phyloP scores from a whole-genome alignment of 2,888 invertebrate species.

The Oscheius sp. region DNA sequence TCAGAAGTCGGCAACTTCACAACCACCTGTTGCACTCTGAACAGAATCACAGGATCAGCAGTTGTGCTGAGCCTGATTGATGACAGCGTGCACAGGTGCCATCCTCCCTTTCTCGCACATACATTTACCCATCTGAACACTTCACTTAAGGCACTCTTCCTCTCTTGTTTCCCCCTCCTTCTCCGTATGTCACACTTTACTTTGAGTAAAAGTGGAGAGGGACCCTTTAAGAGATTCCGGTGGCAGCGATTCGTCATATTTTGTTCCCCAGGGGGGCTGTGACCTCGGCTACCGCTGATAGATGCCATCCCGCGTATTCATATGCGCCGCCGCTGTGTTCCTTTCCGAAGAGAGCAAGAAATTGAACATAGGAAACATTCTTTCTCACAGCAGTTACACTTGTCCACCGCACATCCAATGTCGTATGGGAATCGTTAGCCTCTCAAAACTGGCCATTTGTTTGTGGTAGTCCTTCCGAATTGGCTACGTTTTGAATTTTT shows the following conservation, averaged over 20 bases:
- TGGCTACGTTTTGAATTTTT: slow-evolving; percentile 12
- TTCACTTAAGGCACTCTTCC: no score
- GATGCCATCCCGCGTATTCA: slow-evolving; percentile 35
- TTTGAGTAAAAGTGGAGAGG: background rate
- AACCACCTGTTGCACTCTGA: slow-evolving; percentile 29
- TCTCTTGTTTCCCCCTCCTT: no score
- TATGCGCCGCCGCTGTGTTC: slow-evolving; percentile 19
- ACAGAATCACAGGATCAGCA: slow-evolving; percentile 29
- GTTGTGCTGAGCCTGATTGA: slow-evolving; percentile 37
- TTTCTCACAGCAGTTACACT: slow-evolving; percentile 11
- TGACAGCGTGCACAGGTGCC: slow-evolving; percentile 36
- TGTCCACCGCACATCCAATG: background rate
- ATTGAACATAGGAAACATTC: background rate
- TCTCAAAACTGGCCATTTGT: slow-evolving; percentile 2
- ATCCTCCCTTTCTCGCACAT: slow-evolving; percentile 33
- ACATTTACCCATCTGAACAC: slow-evolving; percentile 9
- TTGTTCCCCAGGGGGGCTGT: slow-evolving; percentile 29
- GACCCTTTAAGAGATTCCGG: slow-evolving; percentile 18
- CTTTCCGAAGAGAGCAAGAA: background rate
- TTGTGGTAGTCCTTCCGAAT: slow-evolving; percentile 4
- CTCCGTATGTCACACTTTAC: slow-evolving; percentile 25
- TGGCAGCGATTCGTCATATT: slow-evolving; percentile 36
- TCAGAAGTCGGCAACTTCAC: slow-evolving; percentile 15
- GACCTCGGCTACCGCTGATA: slow-evolving; percentile 36
- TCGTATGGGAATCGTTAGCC: slow-evolving; percentile 16